phyloP scores from a whole-genome alignment of 2,797 vertebrate species.

The Harpagifer antarcticus region DNA sequence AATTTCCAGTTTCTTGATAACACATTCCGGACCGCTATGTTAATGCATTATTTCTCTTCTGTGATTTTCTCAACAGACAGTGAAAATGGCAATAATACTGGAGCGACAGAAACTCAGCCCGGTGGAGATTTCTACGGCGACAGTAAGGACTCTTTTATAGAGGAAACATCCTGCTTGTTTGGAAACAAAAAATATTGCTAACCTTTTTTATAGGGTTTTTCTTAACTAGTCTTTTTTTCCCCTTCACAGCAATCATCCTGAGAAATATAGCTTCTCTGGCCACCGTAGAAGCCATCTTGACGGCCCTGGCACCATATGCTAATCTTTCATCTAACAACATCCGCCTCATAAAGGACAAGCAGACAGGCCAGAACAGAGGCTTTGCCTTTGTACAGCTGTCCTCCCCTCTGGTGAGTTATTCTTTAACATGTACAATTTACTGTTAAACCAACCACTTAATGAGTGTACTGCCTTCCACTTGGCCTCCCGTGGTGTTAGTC shows the following conservation, averaged over 20 bases:
- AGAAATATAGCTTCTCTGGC: slow-evolving; percentile 96
- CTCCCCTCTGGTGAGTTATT: slow-evolving; percentile 92
- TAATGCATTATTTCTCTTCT: slow-evolving; percentile 61
- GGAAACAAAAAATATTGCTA: background rate
- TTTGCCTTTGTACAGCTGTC: slow-evolving; percentile 98
- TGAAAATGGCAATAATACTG: slow-evolving; percentile 86
- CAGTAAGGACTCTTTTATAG: slow-evolving; percentile 84
- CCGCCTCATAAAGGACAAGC: slow-evolving; percentile 99
- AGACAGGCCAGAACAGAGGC: slow-evolving; percentile 97
- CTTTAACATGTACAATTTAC: background rate
- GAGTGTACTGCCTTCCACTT: background rate
- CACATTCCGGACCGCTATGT: slow-evolving; percentile 27
- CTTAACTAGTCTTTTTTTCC: background rate
- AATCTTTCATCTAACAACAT: slow-evolving; percentile 96
- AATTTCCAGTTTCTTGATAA: slow-evolving; percentile 15
- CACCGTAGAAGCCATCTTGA: slow-evolving; percentile 96
- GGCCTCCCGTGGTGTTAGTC: background rate
- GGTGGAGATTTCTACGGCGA: slow-evolving; percentile 97
- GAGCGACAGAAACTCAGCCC: slow-evolving; percentile 90
- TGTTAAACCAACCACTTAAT: background rate
- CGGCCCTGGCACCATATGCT: slow-evolving; percentile 93
- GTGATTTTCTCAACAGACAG: slow-evolving; percentile 86
- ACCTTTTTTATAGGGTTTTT: background rate
- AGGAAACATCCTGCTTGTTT: background rate
- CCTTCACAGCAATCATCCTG: slow-evolving; percentile 93